Conservation (phyloP, 2,113 vertebrate genomes). For the Hemibagrus wyckioides region DNA sequence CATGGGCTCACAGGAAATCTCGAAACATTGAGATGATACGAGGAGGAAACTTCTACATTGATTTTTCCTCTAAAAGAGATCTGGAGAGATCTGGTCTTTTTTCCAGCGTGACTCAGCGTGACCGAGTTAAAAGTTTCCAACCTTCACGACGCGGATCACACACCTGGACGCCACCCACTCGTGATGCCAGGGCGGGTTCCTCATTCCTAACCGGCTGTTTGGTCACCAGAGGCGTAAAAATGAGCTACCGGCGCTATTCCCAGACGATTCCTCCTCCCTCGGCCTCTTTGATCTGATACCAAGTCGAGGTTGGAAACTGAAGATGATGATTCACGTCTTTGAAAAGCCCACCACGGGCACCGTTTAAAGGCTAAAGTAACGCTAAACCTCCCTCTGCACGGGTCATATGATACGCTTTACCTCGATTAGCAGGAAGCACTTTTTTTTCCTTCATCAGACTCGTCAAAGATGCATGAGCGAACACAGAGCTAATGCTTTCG, state of each 20-base stretch:
- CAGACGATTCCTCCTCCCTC: conserved; percentile 17
- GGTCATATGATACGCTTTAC: conserved; percentile 54
- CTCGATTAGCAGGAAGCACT: conserved; percentile 49
- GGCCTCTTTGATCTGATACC: conserved; percentile 51
- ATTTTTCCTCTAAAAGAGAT: not conserved
- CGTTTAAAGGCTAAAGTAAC: conserved; percentile 63
- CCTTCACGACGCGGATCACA: not conserved
- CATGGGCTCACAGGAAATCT: not conserved
- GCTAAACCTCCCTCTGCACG: conserved; percentile 54
- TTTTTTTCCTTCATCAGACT: conserved; percentile 23
- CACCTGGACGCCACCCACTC: not conserved
- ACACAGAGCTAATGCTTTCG: conserved; percentile 50
- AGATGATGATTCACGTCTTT: conserved; percentile 60
- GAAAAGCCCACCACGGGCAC: conserved; percentile 50
- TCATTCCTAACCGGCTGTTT: not conserved
- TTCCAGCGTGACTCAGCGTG: not conserved
- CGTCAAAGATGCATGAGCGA: conserved; percentile 53
- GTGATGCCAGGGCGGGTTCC: not conserved
- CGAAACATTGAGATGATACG: not conserved
- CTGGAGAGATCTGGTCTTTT: not conserved
- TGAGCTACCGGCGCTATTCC: conserved; percentile 2
- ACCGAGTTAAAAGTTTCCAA: not conserved
- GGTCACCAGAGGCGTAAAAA: conserved; percentile 14
- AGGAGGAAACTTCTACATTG: not conserved
- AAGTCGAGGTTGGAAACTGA: conserved; percentile 47